Evolutionary conservation across 2,888 invertebrate species (phyloP).

Genomic region (Rambutsinella grinnellia): DNA sequence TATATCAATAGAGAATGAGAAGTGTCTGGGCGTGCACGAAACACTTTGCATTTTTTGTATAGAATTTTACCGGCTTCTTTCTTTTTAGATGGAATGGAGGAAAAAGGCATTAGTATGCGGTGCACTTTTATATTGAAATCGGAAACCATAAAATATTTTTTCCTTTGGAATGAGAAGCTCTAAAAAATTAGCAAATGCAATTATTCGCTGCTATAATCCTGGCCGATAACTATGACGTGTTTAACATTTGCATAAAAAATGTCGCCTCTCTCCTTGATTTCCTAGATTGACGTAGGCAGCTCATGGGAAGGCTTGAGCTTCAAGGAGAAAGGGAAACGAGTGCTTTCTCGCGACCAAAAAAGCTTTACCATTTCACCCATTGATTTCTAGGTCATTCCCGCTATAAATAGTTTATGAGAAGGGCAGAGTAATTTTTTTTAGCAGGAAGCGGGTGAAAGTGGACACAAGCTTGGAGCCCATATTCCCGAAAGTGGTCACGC

Average conservation of each 20-base stretch:
- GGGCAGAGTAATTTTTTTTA: not conserved
- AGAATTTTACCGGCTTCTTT: too few relatives aligned
- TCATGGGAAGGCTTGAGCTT: not conserved
- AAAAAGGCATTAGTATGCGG: too few relatives aligned
- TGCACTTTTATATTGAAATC: too few relatives aligned
- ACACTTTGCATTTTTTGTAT: too few relatives aligned
- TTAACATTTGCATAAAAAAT: too few relatives aligned
- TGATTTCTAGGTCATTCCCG: not conserved
- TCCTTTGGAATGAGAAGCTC: not conserved
- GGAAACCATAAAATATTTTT: not conserved
- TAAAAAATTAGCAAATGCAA: not conserved
- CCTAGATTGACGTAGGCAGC: not conserved
- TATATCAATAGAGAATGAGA: too few relatives aligned
- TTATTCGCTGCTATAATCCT: not conserved
- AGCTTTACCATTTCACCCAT: not conserved
- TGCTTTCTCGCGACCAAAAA: not conserved
- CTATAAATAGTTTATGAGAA: not conserved
- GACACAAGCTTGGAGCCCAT: too few relatives aligned
- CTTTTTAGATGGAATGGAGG: too few relatives aligned
- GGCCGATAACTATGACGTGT: too few relatives aligned
- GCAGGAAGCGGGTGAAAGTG: not conserved
- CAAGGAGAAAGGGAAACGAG: not conserved
- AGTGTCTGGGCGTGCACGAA: too few relatives aligned
- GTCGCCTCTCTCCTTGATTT: not conserved
- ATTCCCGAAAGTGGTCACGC: not conserved